Evolutionary conservation across 1,140 invertebrate species (phyloP).

Genomic region (Dufourea novaeangliae): DNA sequence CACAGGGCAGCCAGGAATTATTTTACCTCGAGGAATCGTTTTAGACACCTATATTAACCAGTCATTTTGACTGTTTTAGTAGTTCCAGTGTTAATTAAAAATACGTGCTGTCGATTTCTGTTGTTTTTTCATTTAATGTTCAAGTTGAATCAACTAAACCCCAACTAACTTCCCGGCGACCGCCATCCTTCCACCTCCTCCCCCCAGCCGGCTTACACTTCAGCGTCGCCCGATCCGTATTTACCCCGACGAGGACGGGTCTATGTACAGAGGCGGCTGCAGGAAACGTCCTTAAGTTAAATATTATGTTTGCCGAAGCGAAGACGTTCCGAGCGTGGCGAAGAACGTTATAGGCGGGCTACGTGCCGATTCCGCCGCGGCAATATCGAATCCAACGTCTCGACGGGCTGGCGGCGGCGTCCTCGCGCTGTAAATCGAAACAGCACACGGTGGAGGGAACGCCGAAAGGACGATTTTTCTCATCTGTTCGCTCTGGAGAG

Average conservation of each 20-base stretch:
- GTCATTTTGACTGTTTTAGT: too few species aligned
- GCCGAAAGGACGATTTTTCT: conserved; percentile 47
- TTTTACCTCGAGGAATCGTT: too few species aligned
- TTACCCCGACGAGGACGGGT: neutral
- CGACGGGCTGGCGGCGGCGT: too few species aligned
- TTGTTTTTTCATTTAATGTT: too few species aligned
- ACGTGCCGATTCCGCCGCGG: conserved; percentile 49
- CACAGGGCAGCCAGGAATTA: too few species aligned
- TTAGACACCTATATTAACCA: too few species aligned
- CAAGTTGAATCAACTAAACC: neutral
- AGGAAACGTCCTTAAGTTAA: conserved; percentile 57
- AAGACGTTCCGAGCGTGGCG: conserved; percentile 42
- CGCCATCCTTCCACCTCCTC: neutral
- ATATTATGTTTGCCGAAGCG: conserved; percentile 63
- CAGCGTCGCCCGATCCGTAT: neutral
- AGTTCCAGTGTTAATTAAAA: too few species aligned
- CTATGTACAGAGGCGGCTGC: conserved; percentile 8
- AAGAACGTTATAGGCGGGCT: conserved; percentile 23
- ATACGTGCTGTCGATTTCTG: too few species aligned
- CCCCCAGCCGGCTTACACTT: neutral
- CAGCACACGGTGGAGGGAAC: conserved; percentile 20
- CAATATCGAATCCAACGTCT: conserved; percentile 55
- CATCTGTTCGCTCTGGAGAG: neutral
- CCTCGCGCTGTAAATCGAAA: conserved; percentile 50
- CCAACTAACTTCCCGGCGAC: neutral